These are phyloP conservation scores for Lycaena phlaeas DNA, from an alignment of 2,888 invertebrate species.

Conservation along the genomic window DNA sequence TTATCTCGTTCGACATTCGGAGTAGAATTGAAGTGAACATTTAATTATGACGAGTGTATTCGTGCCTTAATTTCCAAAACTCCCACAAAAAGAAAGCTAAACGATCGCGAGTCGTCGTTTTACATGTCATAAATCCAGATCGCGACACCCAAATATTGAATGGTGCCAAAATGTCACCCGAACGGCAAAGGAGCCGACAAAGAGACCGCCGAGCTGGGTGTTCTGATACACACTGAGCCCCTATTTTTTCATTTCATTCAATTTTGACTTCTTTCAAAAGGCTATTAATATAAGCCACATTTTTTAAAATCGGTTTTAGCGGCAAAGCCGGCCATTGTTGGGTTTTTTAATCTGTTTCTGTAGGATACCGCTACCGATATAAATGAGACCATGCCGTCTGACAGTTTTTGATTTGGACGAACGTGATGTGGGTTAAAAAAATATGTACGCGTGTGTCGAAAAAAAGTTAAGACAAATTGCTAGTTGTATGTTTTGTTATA, in stretches of 20 bases:
- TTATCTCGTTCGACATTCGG: too few relatives aligned
- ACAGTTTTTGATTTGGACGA: constrained; percentile 59
- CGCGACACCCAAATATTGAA: constrained; percentile 70
- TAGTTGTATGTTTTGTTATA: constrained; percentile 38
- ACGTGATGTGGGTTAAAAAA: constrained; percentile 64
- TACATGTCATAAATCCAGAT: constrained; percentile 64
- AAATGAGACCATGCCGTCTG: constrained; percentile 52
- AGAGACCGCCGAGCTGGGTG: constrained; percentile 65
- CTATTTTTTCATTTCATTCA: constrained; percentile 71
- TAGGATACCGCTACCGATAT: constrained; percentile 71
- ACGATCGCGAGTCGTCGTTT: constrained; percentile 42
- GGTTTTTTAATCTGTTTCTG: constrained; percentile 71
- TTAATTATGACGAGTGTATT: too few relatives aligned
- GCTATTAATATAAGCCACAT: constrained; percentile 72
- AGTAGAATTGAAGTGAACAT: too few relatives aligned
- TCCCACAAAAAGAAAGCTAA: constrained; percentile 15
- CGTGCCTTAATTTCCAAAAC: too few relatives aligned
- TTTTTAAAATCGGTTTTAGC: constrained; percentile 65
- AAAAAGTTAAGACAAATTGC: constrained; percentile 65
- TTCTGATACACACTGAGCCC: constrained; percentile 64
- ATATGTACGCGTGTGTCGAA: constrained; percentile 62
- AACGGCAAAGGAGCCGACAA: constrained; percentile 65
- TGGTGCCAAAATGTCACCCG: constrained; percentile 72
- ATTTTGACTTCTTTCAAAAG: constrained; percentile 73
- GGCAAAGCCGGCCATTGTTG: constrained; percentile 63